Evolutionary conservation across 2,797 vertebrate species (phyloP), one percentile per base, ranked within the genome.

Genomic region (Alcedo quadribrachys): DNA sequence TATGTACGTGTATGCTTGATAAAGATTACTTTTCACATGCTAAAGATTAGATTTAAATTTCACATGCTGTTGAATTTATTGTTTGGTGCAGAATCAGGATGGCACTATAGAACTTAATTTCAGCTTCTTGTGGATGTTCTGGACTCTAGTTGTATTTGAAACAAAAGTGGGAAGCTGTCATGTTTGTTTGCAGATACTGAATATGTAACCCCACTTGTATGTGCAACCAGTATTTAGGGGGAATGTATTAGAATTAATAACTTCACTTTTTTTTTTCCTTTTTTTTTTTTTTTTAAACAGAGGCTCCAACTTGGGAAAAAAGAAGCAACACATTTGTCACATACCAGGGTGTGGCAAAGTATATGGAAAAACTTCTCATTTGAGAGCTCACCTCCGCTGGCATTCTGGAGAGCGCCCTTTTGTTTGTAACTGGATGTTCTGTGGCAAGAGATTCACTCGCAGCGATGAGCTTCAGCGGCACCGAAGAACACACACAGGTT

Each of bases 341-440:
- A 99, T 99, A 90, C 98, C 98, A 12, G 99, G 99, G 35, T 98
- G 98, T 96, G 98, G 98, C 87, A 98, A 98, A 97, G 98, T 98
- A 4, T 98, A 98, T 86, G 99, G 99, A 85, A 99, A 99, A 94
- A 99, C 99, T 4, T 99, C 99, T 17, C 99, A 99, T 96, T 98
- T 99, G 98, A 98, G 99, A 82, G 99, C 99, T 77, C 99, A 99
- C 96, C 98, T 99, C 96, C 99, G 99, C 95, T 99, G 99, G 99
- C 99, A 99, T 98, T 99, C 99, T 65, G 99, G 99, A 94, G 99
- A 99, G 95, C 98, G 99, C 93, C 99, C 99, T 45, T 99, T 99
- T 97, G 98, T 99, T 79, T 99, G 99, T 98, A 99, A 98, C 92
- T 99, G 99, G 99, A 99, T 99, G 98, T 99, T 99, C 97, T 99